Evolutionary conservation across 2,888 invertebrate genomes (phyloP).

Genomic region (Pseudolycoriella hygida): DNA sequence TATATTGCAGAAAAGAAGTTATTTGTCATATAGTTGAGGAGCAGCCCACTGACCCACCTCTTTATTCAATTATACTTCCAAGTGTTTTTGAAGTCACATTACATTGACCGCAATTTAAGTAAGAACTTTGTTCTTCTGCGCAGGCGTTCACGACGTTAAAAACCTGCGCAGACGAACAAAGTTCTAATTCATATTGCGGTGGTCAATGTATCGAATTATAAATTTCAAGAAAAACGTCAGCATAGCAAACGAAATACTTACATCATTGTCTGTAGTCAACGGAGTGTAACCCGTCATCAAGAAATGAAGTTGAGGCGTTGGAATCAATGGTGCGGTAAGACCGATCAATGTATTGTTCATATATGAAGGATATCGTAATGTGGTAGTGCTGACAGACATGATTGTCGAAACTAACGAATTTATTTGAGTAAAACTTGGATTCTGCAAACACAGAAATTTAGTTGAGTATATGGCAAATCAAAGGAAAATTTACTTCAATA

Average conservation of each 20-base stretch:
- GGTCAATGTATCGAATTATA: too few species aligned
- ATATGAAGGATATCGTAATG: constrained; percentile 72
- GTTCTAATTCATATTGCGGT: too few species aligned
- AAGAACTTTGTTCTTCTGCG: too few species aligned
- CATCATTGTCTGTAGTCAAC: constrained; percentile 71
- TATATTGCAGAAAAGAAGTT: too few species aligned
- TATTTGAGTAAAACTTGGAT: constrained; percentile 92
- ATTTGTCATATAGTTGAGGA: too few species aligned
- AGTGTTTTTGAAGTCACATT: too few species aligned
- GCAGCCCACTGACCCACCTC: too few species aligned
- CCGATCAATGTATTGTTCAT: constrained; percentile 98
- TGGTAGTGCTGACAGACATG: constrained; percentile 96
- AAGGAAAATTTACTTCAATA: constrained; percentile 32
- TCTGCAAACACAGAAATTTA: constrained; percentile 33
- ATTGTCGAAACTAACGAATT: constrained; percentile 95
- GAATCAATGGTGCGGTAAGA: constrained; percentile 85
- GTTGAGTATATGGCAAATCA: not conserved
- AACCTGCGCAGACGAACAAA: too few species aligned
- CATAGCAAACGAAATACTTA: constrained; percentile 11
- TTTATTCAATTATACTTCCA: too few species aligned
- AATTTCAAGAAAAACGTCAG: not conserved
- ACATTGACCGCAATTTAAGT: too few species aligned
- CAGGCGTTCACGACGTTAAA: too few species aligned
- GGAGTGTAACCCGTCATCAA: constrained; percentile 98
- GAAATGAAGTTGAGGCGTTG: constrained; percentile 94